Evolutionary conservation across 2,888 invertebrate genomes (phyloP), one percentile per base, ranked within the genome.

Genomic region (Drosophila maculinotata): DNA sequence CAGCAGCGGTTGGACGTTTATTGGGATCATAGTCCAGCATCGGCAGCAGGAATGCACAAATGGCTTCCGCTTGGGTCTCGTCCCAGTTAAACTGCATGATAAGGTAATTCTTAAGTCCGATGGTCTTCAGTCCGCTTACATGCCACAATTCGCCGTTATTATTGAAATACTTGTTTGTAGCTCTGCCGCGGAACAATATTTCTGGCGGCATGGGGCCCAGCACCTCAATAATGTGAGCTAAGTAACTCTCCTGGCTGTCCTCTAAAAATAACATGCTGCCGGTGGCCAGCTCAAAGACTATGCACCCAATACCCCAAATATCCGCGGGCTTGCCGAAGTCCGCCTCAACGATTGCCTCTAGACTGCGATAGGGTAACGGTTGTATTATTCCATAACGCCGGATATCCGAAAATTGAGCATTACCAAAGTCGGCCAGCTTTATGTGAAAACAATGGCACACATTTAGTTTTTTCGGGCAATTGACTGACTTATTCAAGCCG

Each of bases 291-390:
- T 99, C 99, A 92, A 99, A 99, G 38, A 99, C 98, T 98, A 99
- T 98, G 89, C 99, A 99, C 10, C 99, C 99, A 12, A 98, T 97
- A 87, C 98, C 98, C 99, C 99, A 99, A 80, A 99, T 98, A 91
- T 99, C 99, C 20, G 99, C 98, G 1, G 98, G 97, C 3, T 98
- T 95, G 41, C 96, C 97, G 92, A 99, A 99, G 0, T 97, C 98
- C 31, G 97, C 96, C 82, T 98, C 98, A 60, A 99, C 93, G 66
- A 99, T 93, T 8, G 99, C 99, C 93, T 99, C 99, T 66, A 99
- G 92, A 53, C 97, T 97, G 62, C 99, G 94, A 92, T 99, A 99
- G 91, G 99, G 98, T 64, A 98, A 94, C 1, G 99, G 99, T 92
- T 99, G 99, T 83, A 99, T 99, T 4, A 12, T 6, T 1, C 28